Conservation (phyloP, 2,797 vertebrate species). For the Scyliorhinus canicula region DNA sequence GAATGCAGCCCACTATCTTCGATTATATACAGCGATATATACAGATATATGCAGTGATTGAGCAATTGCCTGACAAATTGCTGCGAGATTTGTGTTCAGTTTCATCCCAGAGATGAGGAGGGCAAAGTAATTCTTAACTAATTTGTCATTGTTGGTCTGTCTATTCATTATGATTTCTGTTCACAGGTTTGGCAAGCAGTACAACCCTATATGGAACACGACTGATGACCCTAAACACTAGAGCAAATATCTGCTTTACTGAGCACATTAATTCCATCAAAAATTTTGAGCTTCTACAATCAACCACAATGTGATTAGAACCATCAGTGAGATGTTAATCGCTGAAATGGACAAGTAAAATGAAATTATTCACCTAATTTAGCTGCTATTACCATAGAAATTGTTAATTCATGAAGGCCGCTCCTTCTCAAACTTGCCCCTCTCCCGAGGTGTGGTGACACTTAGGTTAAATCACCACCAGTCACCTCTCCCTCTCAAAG, state of each 20-base stretch:
- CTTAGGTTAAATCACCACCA: too few relatives aligned
- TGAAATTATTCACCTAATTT: neutral
- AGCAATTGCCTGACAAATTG: neutral
- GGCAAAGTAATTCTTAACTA: neutral
- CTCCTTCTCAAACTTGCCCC: too few relatives aligned
- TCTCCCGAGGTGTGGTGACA: too few relatives aligned
- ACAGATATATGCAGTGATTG: neutral
- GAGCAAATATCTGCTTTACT: neutral
- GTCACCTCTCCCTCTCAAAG: too few relatives aligned
- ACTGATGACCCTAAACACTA: neutral
- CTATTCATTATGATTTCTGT: neutral
- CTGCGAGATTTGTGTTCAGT: neutral
- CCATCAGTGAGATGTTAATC: too few relatives aligned
- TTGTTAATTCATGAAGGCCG: too few relatives aligned
- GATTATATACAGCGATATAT: too few relatives aligned
- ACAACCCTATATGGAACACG: neutral
- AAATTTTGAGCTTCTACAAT: neutral
- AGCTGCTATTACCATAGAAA: neutral
- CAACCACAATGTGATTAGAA: neutral
- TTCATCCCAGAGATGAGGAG: neutral
- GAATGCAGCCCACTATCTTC: too few relatives aligned
- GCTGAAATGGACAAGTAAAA: neutral
- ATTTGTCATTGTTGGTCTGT: neutral
- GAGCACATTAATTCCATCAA: neutral
- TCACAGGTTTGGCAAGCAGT: constrained; percentile 17